phyloP scores from a whole-genome alignment of 2,888 invertebrate species.

The Desoria tigrina region DNA sequence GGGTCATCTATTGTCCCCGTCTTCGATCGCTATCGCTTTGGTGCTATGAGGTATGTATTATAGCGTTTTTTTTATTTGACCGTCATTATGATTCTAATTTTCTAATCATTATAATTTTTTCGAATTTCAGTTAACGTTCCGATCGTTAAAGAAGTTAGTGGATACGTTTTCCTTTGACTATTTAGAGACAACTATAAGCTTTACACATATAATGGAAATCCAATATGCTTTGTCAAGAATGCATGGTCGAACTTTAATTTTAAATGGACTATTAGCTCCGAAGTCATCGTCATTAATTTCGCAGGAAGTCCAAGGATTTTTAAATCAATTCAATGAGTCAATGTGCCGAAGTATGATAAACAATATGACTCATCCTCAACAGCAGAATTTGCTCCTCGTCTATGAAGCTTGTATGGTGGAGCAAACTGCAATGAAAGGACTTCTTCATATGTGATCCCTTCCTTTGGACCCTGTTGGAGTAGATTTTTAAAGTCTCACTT shows the following conservation, averaged over 20 bases:
- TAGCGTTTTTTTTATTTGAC: too few relatives aligned
- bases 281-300: conserved; percentile 23
- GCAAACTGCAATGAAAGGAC: neutral
- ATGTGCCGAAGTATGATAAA: neutral
- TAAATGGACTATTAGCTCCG: conserved; percentile 41
- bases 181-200: conserved; percentile 31
- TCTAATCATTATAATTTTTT: neutral
- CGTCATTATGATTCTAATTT: too few relatives aligned
- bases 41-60: conserved; percentile 28
- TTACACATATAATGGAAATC: conserved; percentile 35
- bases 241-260: conserved; percentile 26
- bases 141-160: conserved; percentile 31
- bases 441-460: too few relatives aligned
- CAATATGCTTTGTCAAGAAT: conserved; percentile 32
- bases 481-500: too few relatives aligned
- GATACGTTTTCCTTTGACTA: conserved; percentile 32
- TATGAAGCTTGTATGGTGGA: conserved; percentile 12
- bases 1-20: conserved; percentile 30
- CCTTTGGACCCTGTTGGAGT: too few relatives aligned
- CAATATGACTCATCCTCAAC: neutral
- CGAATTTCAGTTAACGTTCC: conserved; percentile 20
- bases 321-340: conserved; percentile 21
- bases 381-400: neutral
- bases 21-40: conserved; percentile 30
- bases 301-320: conserved; percentile 26